Evolutionary conservation across 1,140 invertebrate genomes (phyloP), one percentile per base, ranked within the genome.

Genomic region (Eriocheir sinensis): DNA sequence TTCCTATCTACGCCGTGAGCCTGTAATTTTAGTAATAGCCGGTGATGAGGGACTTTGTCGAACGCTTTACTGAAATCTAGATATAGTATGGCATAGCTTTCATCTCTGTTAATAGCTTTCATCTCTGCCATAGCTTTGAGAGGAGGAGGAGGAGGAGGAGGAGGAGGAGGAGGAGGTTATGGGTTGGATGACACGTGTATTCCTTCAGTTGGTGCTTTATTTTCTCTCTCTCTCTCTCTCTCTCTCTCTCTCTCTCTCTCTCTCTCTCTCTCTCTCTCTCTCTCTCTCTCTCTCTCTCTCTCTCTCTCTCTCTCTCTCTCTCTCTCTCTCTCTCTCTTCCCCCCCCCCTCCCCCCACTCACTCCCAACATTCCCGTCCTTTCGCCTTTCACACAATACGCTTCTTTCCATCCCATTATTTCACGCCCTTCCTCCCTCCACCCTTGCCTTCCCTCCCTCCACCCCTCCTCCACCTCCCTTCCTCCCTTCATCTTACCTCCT

Each of bases 391-490:
- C 60, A 21, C 60, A 72, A 72, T 72, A 72, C 60, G 60, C 60
- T 72, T n/a, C 60, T 72, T 72, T 72, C 60, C 60, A 72, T 72
- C 60, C 60, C 60, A 72, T 72, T 72, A 72, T 72, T 72, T 72
- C 60, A 72, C 60, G 60, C 60, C 60, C 27, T n/a, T 17, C 48
- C 60, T n/a, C 60, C 60, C 60, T 72, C 60, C 21, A 6, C n/a
- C 60, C 60, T 8, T 72, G 1, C 60, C 60, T n/a, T 72, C 60
- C 60, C 60, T 72, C 60, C 60, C 21, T 72, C 53, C 53, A 9
- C 27, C 53, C 53, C 53, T 72, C 53, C 53, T 21, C 27, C 53
- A n/a, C 53, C 53, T 72, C 53, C 53, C 53, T 72, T n/a, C 60
- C 60, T 72, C 60, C 60, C 60, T 72, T 72, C 60, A 72, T 72